Evolutionary conservation across 2,797 vertebrate species (phyloP).

Genomic region (Aplochiton taeniatus): DNA sequence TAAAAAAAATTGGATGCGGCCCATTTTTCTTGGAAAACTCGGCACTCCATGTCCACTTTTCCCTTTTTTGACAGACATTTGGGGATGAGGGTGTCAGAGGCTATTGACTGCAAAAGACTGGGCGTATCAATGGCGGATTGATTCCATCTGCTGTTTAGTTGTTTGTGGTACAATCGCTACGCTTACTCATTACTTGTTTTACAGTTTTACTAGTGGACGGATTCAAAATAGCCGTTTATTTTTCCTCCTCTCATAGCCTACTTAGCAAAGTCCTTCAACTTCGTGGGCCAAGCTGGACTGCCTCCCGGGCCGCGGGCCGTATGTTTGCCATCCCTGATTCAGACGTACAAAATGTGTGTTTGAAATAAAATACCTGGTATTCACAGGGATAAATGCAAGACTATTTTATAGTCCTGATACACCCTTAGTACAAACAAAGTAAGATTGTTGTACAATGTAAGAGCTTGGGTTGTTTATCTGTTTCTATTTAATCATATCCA

Average conservation of each 20-base stretch:
- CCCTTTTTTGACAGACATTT: slow-evolving; percentile 26
- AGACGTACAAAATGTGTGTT: no score
- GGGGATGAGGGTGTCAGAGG: slow-evolving; percentile 12
- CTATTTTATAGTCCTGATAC: no score
- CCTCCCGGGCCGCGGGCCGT: slow-evolving; percentile 6
- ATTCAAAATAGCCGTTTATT: background rate
- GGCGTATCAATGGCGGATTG: background rate
- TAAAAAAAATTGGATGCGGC: no score
- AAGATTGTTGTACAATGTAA: no score
- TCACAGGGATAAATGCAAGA: no score
- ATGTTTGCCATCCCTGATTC: slow-evolving; percentile 9
- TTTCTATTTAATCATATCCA: no score
- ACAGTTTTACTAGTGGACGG: no score
- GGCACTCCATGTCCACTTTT: slow-evolving; percentile 35
- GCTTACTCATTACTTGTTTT: no score
- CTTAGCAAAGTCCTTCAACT: slow-evolving; percentile 1
- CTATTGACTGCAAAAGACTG: background rate
- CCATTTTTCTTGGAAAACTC: slow-evolving; percentile 34
- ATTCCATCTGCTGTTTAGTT: background rate
- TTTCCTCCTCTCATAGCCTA: no score
- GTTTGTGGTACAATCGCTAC: background rate
- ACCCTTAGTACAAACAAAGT: no score
- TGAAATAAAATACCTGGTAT: no score
- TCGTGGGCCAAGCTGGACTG: background rate
- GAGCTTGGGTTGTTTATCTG: no score